phyloP scores from a whole-genome alignment of 2,888 invertebrate genomes.

The Nomada fabriciana region DNA sequence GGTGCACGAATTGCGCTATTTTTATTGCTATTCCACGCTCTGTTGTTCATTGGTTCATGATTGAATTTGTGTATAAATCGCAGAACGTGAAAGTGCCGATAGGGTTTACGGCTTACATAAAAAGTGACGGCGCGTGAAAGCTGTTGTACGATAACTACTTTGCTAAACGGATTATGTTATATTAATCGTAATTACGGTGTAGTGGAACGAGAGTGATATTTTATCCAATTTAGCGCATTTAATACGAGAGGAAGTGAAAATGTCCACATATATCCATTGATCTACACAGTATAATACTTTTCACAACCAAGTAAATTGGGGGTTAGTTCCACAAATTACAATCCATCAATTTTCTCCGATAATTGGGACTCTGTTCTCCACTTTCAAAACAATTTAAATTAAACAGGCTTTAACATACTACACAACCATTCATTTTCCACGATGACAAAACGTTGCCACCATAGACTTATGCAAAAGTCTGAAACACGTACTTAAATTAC shows the following conservation, averaged over 20 bases:
- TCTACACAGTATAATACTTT: neutral
- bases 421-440: too few species aligned
- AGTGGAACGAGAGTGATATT: neutral
- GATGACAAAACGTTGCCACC: too few species aligned
- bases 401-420: too few species aligned
- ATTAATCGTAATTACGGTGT: neutral
- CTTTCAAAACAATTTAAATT: too few species aligned
- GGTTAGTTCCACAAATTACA: too few species aligned
- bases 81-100: conserved; percentile 8
- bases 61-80: neutral
- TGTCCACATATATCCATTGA: neutral
- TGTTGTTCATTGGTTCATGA: neutral
- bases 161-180: neutral
- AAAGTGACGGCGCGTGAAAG: conserved; percentile 19
- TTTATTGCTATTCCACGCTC: neutral
- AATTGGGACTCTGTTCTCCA: too few species aligned
- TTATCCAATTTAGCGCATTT: neutral
- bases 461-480: too few species aligned
- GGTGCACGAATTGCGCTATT: too few species aligned
- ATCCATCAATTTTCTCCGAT: too few species aligned
- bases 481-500: neutral
- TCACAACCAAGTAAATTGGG: neutral
- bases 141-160: conserved; percentile 9
- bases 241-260: neutral
- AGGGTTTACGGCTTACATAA: neutral